phyloP scores from a whole-genome alignment of 2,888 invertebrate genomes.

The Drosophila silvestris region DNA sequence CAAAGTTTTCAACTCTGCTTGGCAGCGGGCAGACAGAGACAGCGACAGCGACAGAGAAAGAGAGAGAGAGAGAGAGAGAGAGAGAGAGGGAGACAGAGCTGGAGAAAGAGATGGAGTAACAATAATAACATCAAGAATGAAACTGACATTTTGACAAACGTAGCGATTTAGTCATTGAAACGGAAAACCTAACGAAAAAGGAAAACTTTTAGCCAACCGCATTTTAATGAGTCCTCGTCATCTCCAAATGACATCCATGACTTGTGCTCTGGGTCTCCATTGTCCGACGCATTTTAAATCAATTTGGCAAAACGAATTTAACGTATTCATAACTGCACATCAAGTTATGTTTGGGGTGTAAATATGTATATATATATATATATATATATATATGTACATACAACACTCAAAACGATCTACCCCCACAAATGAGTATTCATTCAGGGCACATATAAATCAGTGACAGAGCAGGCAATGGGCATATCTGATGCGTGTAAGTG shows the following conservation, averaged over 20 bases:
- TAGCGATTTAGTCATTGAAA: constrained; percentile 63
- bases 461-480: constrained; percentile 55
- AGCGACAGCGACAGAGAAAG: background rate
- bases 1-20: constrained; percentile 70
- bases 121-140: constrained; percentile 46
- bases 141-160: constrained; percentile 76
- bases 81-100: background rate
- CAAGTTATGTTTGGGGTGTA: constrained; percentile 35
- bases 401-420: constrained; percentile 19
- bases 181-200: constrained; percentile 35
- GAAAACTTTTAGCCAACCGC: constrained; percentile 57
- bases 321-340: constrained; percentile 81
- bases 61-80: background rate
- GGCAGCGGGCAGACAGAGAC: constrained; percentile 13
- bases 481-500: constrained; percentile 80
- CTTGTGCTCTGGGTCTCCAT: constrained; percentile 8
- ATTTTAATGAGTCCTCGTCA: constrained; percentile 43
- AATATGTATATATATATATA: background rate
- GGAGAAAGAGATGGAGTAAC: constrained; percentile 4
- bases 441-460: constrained; percentile 60
- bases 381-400: background rate
- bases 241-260: constrained; percentile 17
- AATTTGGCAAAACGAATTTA: constrained; percentile 75
- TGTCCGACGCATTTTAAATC: constrained; percentile 43
- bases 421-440: constrained; percentile 14